Base-by-base conservation (phyloP, 2,113 vertebrate genomes). In the Lipophrys pholis region DNA sequence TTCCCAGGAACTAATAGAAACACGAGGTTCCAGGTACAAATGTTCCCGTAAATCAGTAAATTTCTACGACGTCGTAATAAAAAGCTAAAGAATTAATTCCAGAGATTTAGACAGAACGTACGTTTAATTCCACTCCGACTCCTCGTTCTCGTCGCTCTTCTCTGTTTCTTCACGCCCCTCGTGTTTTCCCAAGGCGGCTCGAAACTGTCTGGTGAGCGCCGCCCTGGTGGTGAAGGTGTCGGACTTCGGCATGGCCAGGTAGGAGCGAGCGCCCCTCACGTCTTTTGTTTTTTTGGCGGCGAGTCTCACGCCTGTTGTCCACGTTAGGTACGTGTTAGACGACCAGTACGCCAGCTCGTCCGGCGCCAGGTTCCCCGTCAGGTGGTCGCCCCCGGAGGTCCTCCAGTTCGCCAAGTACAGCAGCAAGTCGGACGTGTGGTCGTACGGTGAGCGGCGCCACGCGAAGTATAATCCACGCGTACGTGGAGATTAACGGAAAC, bases 191-290 rank as follows among this genome's bases (percentile, higher is more conserved):
- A 80, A 99, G 97, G 97, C 97, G 80, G 95, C 97, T 55, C 95
- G 97, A 69, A 99, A 99, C 93, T 98, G 97, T 79, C 91, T 99
- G 72, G 96, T 98, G 66, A 97, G 94, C 17, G 96, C 95, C 1
- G 90, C 89, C 0, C 90, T 94, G 76, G 94, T 96, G 78, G 96
- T 99, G 69, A 99, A 99, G 91, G 97, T 99, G 35, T 97, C 96
- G 0, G 97, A 99, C 89, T 99, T 99, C 72, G 97, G 97, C 82
- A 99, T 99, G 97, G 93, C 97, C 69, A 97, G 97, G 97, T 99
- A 94, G 12, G 45, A 15, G 11, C 14, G 5, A 4, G 6, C 8
- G 5, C 6, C 45, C 12, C 12, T 5, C 6, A 14, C 7, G n/a
- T 11, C 11, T 5, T 40, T 11, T 10, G 11, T 39, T 16, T 8